Conservation (phyloP, 1,140 invertebrate species). For the Bombus balteatus region DNA sequence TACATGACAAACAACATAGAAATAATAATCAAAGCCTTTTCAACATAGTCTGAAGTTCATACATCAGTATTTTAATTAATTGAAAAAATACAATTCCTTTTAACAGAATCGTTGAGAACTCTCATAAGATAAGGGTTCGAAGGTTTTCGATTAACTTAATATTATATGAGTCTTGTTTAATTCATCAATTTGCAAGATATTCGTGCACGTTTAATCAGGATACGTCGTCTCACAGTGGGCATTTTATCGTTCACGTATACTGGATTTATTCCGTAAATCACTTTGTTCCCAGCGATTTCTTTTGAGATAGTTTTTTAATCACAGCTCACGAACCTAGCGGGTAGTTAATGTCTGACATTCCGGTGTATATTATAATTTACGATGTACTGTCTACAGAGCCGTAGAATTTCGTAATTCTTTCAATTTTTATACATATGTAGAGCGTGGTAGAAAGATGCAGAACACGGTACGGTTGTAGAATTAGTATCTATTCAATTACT, state of each 20-base stretch:
- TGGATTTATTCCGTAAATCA: slow-evolving; percentile 14
- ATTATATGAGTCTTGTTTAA: not conserved
- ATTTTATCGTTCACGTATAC: slow-evolving; percentile 14
- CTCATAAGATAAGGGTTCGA: not conserved
- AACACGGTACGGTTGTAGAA: not conserved
- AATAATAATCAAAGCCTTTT: not conserved
- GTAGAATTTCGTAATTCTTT: not conserved
- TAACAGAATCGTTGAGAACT: not conserved
- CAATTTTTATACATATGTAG: not conserved
- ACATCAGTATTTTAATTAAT: not conserved
- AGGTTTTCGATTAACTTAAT: not conserved
- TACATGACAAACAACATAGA: not conserved
- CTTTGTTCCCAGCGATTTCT: slow-evolving; percentile 2
- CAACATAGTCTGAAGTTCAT: not conserved
- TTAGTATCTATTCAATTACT: not conserved
- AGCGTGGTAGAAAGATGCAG: too few relatives aligned
- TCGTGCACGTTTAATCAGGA: not conserved
- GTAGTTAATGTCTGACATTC: slow-evolving; percentile 19
- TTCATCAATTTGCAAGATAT: not conserved
- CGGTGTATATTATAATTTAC: not conserved
- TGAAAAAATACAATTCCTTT: not conserved
- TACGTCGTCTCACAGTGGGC: too few relatives aligned
- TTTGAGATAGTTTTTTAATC: slow-evolving; percentile 25
- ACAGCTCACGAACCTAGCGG: not conserved
- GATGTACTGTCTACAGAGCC: not conserved